phyloP scores from a whole-genome alignment of 2,797 vertebrate genomes.

The Manis pentadactyla region DNA sequence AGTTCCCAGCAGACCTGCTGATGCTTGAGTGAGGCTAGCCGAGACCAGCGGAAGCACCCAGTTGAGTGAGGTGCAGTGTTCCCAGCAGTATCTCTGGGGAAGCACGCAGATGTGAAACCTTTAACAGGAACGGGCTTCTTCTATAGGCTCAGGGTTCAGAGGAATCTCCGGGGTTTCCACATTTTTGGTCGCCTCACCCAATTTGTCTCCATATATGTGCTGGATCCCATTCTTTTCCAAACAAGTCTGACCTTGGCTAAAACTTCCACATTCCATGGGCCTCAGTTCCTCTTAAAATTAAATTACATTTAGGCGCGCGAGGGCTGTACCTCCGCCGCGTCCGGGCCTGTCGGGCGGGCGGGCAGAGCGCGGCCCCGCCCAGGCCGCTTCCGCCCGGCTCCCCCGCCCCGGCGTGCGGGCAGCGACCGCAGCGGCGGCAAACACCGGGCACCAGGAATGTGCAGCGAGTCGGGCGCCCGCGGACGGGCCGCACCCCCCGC shows the following conservation, averaged over 20 bases:
- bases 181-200: neutral
- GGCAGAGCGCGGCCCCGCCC: conserved; percentile 22
- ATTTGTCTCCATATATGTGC: neutral
- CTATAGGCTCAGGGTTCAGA: neutral
- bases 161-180: neutral
- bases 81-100: neutral
- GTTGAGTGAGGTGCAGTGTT: neutral
- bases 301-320: neutral
- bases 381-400: conserved; percentile 21
- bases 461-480: neutral
- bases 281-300: neutral
- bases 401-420: neutral
- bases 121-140: neutral
- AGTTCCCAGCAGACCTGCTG: neutral
- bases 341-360: neutral
- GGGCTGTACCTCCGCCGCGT: no score
- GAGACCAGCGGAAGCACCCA: neutral
- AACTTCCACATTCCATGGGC: neutral
- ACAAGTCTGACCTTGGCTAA: neutral
- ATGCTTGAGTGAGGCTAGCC: neutral
- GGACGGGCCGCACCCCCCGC: neutral
- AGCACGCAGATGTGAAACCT: neutral
- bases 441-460: neutral
- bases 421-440: fast-evolving
- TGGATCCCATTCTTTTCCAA: neutral